These are phyloP conservation scores for Xiphorhynchus elegans DNA, from an alignment of 2,113 vertebrate species.

Conservation along the genomic window DNA sequence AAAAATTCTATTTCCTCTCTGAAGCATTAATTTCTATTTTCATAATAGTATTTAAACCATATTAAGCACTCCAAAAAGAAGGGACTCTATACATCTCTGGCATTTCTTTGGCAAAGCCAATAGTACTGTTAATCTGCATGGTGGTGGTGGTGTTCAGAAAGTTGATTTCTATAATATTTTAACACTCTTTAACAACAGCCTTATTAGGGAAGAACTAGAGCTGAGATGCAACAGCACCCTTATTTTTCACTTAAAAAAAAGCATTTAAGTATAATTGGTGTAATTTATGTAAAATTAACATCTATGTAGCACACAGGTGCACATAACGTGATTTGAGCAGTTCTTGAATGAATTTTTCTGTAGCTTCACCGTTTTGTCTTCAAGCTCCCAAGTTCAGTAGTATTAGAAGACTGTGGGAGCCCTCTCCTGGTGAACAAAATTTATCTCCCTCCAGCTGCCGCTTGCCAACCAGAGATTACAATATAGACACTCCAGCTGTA, in stretches of 20 bases:
- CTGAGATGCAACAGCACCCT: not conserved
- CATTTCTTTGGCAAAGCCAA: not conserved
- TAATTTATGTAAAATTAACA: not conserved
- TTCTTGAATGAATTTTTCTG: not conserved
- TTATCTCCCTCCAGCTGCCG: not conserved
- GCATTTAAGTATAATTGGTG: rapidly evolving
- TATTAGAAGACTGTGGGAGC: not conserved
- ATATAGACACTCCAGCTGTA: not conserved
- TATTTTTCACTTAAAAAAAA: not conserved
- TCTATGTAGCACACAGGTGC: not conserved
- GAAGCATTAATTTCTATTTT: not conserved
- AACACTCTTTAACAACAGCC: not conserved
- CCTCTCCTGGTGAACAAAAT: conserved; percentile 42
- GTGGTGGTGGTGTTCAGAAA: not conserved
- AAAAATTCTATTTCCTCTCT: not conserved
- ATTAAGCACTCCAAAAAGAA: not conserved
- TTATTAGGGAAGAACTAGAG: not conserved
- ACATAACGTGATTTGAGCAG: not conserved
- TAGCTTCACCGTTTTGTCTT: not conserved
- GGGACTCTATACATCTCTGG: not conserved
- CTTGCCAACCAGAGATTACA: not conserved
- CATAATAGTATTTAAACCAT: not conserved
- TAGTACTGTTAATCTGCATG: not conserved
- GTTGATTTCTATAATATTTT: not conserved
- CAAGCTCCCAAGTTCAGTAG: not conserved